A percentile compares a stretch with the other conserved stretches of the same genome.
These are phyloP conservation scores for Steatocranus sp. DNA, from an alignment of 2,797 vertebrate species.

Conservation along the genomic window DNA sequence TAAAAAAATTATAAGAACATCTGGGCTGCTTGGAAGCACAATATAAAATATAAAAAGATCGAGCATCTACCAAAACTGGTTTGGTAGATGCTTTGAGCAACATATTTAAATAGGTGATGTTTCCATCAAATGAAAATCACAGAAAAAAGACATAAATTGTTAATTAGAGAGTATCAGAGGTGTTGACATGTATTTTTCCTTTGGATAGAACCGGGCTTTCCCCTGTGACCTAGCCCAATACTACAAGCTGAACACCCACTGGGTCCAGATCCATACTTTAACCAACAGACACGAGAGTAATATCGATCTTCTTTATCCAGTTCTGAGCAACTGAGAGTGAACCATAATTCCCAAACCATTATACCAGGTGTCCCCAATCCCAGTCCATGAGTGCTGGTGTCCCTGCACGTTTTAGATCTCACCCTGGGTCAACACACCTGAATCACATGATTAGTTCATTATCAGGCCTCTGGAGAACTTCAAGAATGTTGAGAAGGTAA, in stretches of 20 bases:
- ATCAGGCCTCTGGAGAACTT: not conserved
- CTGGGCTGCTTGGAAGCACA: not conserved
- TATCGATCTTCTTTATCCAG: not conserved
- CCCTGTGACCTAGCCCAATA: not conserved
- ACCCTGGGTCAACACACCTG: not conserved
- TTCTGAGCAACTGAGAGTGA: not conserved
- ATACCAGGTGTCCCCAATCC: not conserved
- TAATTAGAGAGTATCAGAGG: not conserved
- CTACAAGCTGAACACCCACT: not conserved
- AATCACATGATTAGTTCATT: not conserved
- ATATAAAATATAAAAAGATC: not conserved
- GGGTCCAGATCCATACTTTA: not conserved
- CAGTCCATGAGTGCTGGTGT: rapidly evolving
- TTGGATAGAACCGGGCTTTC: not conserved
- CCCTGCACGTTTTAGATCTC: not conserved
- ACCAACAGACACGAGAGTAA: not conserved
- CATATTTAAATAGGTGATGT: not conserved
- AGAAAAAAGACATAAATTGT: not conserved
- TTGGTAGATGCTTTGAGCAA: not conserved
- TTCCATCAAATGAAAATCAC: not conserved
- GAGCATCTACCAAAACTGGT: not conserved
- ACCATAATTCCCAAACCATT: not conserved
- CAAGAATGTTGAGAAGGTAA: not conserved
- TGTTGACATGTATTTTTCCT: not conserved
- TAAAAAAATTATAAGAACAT: rapidly evolving